A percentile compares a stretch with the other conserved stretches of the same genome.
Evolutionary conservation across 2,888 invertebrate genomes (phyloP).

Genomic region (Campoletis raptor): DNA sequence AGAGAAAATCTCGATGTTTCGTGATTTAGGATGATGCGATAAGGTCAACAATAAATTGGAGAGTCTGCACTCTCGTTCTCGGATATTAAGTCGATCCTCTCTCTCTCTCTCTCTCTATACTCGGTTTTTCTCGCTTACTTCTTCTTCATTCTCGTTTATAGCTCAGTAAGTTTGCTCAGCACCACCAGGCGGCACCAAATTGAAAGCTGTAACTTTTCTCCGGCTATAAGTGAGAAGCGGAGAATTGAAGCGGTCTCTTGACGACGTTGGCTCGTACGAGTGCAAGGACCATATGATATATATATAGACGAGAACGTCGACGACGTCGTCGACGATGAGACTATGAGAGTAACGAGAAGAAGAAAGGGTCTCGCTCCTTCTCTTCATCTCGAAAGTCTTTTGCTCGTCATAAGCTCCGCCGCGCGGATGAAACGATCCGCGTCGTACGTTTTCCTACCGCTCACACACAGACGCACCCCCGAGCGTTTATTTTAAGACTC

Average conservation of each 20-base stretch:
- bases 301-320: background rate
- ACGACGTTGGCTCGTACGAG: slow-evolving; percentile 49
- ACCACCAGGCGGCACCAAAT: slow-evolving; percentile 76
- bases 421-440: slow-evolving; percentile 64
- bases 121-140: slow-evolving; percentile 41
- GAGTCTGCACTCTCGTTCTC: slow-evolving; percentile 31
- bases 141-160: slow-evolving; percentile 61
- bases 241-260: slow-evolving; percentile 57
- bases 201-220: slow-evolving; percentile 80
- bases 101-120: slow-evolving; percentile 31
- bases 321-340: background rate
- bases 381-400: slow-evolving; percentile 12
- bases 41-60: slow-evolving; percentile 53
- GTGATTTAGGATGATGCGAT: slow-evolving; percentile 30
- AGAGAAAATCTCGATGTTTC: slow-evolving; percentile 33
- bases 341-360: slow-evolving; percentile 15
- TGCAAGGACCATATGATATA: slow-evolving; percentile 17
- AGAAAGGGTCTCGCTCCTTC: slow-evolving; percentile 37
- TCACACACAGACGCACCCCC: background rate
- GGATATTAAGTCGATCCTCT: slow-evolving; percentile 60
- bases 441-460: slow-evolving; percentile 53
- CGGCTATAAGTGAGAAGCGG: slow-evolving; percentile 67
- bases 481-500: slow-evolving; percentile 66
- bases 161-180: slow-evolving; percentile 47
- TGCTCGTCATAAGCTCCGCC: slow-evolving; percentile 42